A percentile compares a stretch with the other conserved stretches of the same genome.
Conservation (phyloP, 2,113 vertebrate genomes). For the Ciconia boyciana region DNA sequence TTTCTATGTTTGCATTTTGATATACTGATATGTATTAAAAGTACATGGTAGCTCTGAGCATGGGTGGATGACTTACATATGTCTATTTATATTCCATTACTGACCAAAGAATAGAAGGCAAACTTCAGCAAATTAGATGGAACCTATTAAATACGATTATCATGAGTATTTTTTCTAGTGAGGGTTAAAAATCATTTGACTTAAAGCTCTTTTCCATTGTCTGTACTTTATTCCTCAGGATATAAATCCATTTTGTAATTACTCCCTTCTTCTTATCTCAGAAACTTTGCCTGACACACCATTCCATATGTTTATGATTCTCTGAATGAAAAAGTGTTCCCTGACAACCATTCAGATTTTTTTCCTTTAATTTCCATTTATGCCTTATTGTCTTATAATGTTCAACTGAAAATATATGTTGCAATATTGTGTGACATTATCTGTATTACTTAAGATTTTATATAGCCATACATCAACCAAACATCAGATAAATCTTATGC, state of each 20-base stretch:
- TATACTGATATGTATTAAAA: constrained; percentile 36
- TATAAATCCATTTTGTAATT: constrained; percentile 81
- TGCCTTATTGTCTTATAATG: constrained; percentile 82
- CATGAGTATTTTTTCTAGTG: constrained; percentile 30
- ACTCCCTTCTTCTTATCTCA: constrained; percentile 71
- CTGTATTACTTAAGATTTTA: constrained; percentile 84
- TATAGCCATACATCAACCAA: constrained; percentile 79
- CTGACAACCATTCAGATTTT: constrained; percentile 76
- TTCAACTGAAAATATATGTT: constrained; percentile 81
- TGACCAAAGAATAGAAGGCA: constrained; percentile 15
- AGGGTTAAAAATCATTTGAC: constrained; percentile 69
- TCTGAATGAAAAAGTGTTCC: constrained; percentile 79
- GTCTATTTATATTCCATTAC: constrained; percentile 11
- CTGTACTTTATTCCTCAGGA: constrained; percentile 62
- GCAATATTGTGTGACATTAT: constrained; percentile 83
- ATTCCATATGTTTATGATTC: constrained; percentile 83
- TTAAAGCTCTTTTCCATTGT: constrained; percentile 67
- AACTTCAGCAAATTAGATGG: constrained; percentile 39
- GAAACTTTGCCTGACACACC: constrained; percentile 79
- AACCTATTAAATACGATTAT: constrained; percentile 51
- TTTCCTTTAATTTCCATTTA: constrained; percentile 82
- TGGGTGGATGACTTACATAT: neutral
- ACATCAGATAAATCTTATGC: constrained; percentile 76
- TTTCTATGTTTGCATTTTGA: constrained; percentile 14
- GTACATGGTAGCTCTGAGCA: neutral